Conservation (phyloP, 2,113 vertebrate genomes). For the Lophochroa leadbeateri region DNA sequence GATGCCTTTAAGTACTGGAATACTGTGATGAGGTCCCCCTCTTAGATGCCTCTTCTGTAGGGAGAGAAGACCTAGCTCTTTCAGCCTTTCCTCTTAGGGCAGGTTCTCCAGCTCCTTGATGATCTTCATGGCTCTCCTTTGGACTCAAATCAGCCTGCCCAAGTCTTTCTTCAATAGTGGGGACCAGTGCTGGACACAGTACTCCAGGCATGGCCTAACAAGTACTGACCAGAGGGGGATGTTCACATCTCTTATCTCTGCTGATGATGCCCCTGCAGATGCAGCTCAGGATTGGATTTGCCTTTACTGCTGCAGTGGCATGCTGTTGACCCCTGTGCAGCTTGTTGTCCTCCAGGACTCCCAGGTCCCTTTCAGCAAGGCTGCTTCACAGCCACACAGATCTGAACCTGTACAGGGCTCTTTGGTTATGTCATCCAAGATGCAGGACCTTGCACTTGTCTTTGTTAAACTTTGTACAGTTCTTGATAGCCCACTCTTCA, state of each 20-base stretch:
- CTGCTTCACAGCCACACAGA: not conserved
- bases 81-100: not conserved
- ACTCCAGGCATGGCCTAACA: not conserved
- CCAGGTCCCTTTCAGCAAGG: not conserved
- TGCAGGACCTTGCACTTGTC: not conserved
- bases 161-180: not conserved
- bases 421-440: not conserved
- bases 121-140: not conserved
- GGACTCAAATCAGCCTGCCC: not conserved
- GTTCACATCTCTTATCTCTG: not conserved
- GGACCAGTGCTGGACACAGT: not conserved
- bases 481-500: not conserved
- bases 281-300: not conserved
- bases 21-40: not conserved
- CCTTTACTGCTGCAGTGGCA: not conserved
- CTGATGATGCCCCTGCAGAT: not conserved
- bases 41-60: not conserved
- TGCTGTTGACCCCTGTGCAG: not conserved
- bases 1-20: not conserved
- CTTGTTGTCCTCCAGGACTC: not conserved
- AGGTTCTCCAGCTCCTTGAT: not conserved
- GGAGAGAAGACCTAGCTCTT: not conserved
- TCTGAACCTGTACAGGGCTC: not conserved
- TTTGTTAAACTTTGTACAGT: not conserved
- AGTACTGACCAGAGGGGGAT: not conserved